Evolutionary conservation across 1,140 invertebrate species (phyloP), one percentile per base, ranked within the genome.

Genomic region (Lucilia cuprina): DNA sequence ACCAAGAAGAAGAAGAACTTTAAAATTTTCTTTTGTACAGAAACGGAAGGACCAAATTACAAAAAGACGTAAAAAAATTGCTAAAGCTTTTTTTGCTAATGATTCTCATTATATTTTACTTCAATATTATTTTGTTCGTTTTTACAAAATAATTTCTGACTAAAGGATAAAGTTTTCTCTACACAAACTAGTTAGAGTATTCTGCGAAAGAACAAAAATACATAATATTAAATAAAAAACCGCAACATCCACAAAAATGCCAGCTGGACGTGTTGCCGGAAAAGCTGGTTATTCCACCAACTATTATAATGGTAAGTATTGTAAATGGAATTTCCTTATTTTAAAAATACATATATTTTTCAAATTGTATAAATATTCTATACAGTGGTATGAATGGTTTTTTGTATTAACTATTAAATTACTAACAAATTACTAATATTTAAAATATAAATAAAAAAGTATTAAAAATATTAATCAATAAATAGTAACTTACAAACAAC

Each of bases 251-350:
- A 70, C 84, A 84, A 89, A 85, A 87, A 91, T 91, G 89, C 89
- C 93, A 80, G 93, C 94, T 77, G 94, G 94, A 86, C 92, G 94
- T 34, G 94, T 95, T 82, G 94, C 94, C 86, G 94, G 94, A 85
- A 95, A 95, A 91, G 93, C 94, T 89, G 94, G 94, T 82, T 94
- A 94, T 86, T 95, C 94, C 89, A 94, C 93, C 88, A 94, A 94
- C 86, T 94, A 93, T 87, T 93, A 93, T 91, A 93, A 94, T 92
- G 94, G 94, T 94, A 91, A 91, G 91, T 88, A 35, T 49, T 55
- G 50, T 12, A 55, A 17, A 55, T 55, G 12, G 12, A 55, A 55
- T n/a, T n/a, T 55, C 12, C 17, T 41, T 41, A 41, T 41, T 41
- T 41, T 8, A 41, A 41, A 41, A 10, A 55, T 5, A 14, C 17